Evolutionary conservation across 92 coral and sea anemone species (phyloP).

Genomic region (Umimayanthus chanpuru): DNA sequence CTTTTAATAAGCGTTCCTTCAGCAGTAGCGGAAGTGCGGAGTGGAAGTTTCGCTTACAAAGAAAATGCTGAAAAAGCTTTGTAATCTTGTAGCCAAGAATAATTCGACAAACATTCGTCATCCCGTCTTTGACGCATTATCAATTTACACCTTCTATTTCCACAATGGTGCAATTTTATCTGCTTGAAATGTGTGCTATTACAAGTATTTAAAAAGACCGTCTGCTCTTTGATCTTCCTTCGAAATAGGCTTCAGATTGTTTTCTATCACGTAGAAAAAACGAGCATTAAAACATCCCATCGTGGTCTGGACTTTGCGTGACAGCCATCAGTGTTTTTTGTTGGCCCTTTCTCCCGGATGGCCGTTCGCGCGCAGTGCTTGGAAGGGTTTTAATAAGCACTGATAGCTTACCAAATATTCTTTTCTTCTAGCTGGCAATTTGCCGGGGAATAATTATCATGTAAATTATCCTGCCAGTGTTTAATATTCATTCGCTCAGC

Average conservation of each 20-base stretch:
- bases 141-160: constrained; percentile 62
- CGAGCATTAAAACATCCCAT: neutral
- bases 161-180: constrained; percentile 84
- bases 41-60: constrained; percentile 15
- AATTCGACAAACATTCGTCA: constrained; percentile 75
- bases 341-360: neutral
- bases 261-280: constrained; percentile 34
- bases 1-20: neutral
- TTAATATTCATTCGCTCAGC: constrained; percentile 19
- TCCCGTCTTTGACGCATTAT: constrained; percentile 66
- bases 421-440: constrained; percentile 15
- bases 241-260: constrained; percentile 51
- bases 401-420: constrained; percentile 4
- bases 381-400: constrained; percentile 8
- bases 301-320: constrained; percentile 14
- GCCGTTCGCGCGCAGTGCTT: constrained; percentile 1
- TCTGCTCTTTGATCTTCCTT: constrained; percentile 45
- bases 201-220: constrained; percentile 58
- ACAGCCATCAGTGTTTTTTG: neutral
- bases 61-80: constrained; percentile 46
- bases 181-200: constrained; percentile 68
- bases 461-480: constrained; percentile 48
- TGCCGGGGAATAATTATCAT: constrained; percentile 51
- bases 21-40: constrained; percentile 38
- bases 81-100: constrained; percentile 63